Base-by-base conservation (phyloP, 2,888 invertebrate species). In the Heterodera filipjevi region DNA sequence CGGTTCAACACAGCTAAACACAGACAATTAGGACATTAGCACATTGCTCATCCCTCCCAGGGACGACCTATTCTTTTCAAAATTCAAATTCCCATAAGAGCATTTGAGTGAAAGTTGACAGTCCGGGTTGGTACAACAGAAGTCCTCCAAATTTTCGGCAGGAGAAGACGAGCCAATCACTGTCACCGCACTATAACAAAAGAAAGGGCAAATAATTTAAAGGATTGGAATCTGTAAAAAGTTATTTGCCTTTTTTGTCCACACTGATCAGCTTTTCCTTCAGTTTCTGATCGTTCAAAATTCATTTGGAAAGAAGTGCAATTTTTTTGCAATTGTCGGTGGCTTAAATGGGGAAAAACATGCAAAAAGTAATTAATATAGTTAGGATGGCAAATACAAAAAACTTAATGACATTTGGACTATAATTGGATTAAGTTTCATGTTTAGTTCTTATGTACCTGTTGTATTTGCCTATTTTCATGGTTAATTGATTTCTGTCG, bases 51-150 rank as follows among this genome's bases (percentile, higher is more conserved):
- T 27, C 32, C 27, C 3, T 68, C 22, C 16, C 3, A 22, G 22
- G 32, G 14, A 68, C 33, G 53, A 77, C 78, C 78, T 35, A 12
- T 39, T n/a, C 27, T 53, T 77, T 14, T 77, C 73, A 3, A 79
- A 64, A 10, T 72, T 66, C 80, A 79, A 71, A n/a, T 71, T 68
- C 19, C 80, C 80, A 80, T 79, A 79, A 39, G 33, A 64, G 14
- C 79, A 79, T 19, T 72, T 46, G 27, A 79, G 73, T 22, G 79
- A 80, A 39, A 79, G 72, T n/a, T 71, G 59, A 72, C 80, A 79
- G 35, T 71, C 35, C 22, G n/a, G 30, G 22, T 59, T 59, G 59
- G n/a, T 8, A 72, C 80, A 79, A 22, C n/a, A 16, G 33, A 79
- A 79, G 14, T 77, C 68, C 27, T 70, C 72, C 35, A 53, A 30